Conservation (phyloP, 2,113 vertebrate species). For the Sula dactylatra region DNA sequence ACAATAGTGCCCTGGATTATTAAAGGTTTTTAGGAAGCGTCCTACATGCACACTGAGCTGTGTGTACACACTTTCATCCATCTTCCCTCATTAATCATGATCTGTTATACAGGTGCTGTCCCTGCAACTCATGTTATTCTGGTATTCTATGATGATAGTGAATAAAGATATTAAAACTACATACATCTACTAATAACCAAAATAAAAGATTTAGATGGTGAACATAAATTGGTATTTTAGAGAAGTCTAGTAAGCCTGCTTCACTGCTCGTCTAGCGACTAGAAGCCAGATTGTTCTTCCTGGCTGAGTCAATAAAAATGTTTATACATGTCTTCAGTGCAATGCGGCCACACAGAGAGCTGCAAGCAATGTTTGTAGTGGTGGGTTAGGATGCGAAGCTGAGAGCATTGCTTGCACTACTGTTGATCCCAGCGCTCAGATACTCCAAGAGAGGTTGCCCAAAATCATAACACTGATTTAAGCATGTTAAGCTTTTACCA, state of each 20-base stretch:
- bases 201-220: not conserved
- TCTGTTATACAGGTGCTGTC: not conserved
- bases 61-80: not conserved
- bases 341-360: not conserved
- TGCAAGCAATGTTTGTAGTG: not conserved
- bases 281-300: not conserved
- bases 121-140: not conserved
- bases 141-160: not conserved
- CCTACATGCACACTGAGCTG: not conserved
- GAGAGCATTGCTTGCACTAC: not conserved
- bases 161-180: conserved; percentile 1
- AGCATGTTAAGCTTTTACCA: not conserved
- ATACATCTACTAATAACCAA: not conserved
- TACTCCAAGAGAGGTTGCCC: not conserved
- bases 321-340: conserved; percentile 6
- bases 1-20: not conserved
- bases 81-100: not conserved
- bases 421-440: not conserved
- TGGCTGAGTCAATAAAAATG: conserved; percentile 42
- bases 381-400: not conserved
- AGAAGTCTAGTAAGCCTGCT: not conserved
- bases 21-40: not conserved
- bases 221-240: not conserved
- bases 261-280: not conserved
- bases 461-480: not conserved